Evolutionary conservation across 2,888 invertebrate species (phyloP), one percentile per base, ranked within the genome.

Genomic region (Hirtodrosophila confusa): DNA sequence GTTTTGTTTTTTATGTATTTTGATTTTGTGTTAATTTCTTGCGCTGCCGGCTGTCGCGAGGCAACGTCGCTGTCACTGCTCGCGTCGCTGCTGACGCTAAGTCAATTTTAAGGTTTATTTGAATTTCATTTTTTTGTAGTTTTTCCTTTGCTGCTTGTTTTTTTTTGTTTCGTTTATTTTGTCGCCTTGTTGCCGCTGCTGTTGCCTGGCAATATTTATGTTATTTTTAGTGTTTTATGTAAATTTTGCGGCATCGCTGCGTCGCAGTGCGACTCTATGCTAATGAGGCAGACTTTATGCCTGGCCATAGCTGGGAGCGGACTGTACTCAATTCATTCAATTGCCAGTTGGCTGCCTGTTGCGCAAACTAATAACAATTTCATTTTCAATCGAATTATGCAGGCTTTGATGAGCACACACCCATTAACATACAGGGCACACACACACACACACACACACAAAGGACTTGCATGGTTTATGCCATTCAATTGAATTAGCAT

Each of bases 81-180:
- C 41, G 35, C 74, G 58, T 45, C 58, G 75, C 68, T 64, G 80
- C 64, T 60, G 66, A 58, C 69, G 69, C 73, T 67, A 85, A 82
- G 88, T 82, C 83, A 82, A 82, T 82, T 88, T 83, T 76, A 83
- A 83, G 86, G 88, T 87, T 79, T 83, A 88, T 83, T 82, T 82
- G 73, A 82, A 87, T 85, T 85, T 87, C 61, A 84, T 78, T 74
- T 75, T 75, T 80, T 60, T 68, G 43, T 78, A 78, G 78, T 78
- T 82, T 87, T 86, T 65, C 58, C 45, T 37, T 24, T 37, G 54
- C 48, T 48, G 56, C 50, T 33, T 29, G 58, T 60, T 54, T 50
- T 40, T 61, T 55, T 55, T 24, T 56, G 12, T 62, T 62, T 49
- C 60, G 51, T 58, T 66, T 73, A 63, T 72, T 75, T 72, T 69